Base-by-base conservation (phyloP, 2,888 invertebrate species). In the Tetragonula carbonaria region DNA sequence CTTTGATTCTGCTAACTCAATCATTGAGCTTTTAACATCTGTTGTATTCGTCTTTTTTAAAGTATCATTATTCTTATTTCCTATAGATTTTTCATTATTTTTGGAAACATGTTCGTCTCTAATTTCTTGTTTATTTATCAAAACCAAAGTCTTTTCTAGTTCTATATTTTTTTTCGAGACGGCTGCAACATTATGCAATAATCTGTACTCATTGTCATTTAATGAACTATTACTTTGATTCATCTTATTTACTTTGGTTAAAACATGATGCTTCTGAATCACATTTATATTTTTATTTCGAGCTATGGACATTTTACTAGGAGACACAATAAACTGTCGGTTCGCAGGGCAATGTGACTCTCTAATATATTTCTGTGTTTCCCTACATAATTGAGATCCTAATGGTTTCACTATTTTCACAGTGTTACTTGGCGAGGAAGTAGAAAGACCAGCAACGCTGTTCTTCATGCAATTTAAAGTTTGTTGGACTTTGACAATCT, bases 401-500 rank as follows among this genome's bases (percentile, higher is more conserved):
- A 28, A 53, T 28, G 53, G 28, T 4, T 38, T 51, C 0, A 13
- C 4, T 6, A 16, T 4, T n/a, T 2, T 11, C 13, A 8, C 65
- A 5, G 4, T 5, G 21, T 50, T 33, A 4, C 33, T 23, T 1
- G 38, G 0, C 4, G 75, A 13, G 21, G 14, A 1, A 4, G 78
- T 6, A 2, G 51, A 33, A 2, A 71, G 16, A 0, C 28, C 77
- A 2, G 72, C 2, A 13, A 53, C 45, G 14, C 65, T 79, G 2
- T 45, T 62, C 1, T 16, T 38, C 21, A 50, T 11, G 5, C 55
- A 65, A 2, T 2, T 11, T 13, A n/a, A 13, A 71, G 16, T 73
- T 1, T 59, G 38, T 68, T 90, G 91, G 0, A 78, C 45, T 1
- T 89, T 62, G 21, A 80, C 86, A 73, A 91, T 76, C 0, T 87